Evolutionary conservation across 2,888 invertebrate species (phyloP), one percentile per base, ranked within the genome.

Genomic region (Amblyjoppa proteus): DNA sequence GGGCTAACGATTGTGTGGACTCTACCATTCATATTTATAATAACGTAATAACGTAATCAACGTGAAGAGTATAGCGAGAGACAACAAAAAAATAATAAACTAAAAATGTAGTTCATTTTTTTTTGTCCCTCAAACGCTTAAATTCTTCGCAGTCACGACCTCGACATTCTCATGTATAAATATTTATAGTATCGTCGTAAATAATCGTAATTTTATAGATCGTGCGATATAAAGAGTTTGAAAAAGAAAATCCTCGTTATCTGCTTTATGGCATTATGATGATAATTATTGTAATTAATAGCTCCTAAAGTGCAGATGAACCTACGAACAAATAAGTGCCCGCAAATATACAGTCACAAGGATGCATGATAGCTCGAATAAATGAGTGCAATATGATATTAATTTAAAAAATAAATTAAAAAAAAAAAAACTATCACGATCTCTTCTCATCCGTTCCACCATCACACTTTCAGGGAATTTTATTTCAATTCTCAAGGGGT

Each of bases 181-280:
- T 61, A 61, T 61, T 61, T 61, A 61, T 61, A 61, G 61, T 61
- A 28, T 34, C 61, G 61, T 61, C 61, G 16, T 61, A 61, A 20
- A 20, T 20, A 20, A 20, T 20, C 20, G 20, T 20, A 20, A 20
- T 61, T 61, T 34, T 16, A 31, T 3, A 28, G 3, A 61, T 28
- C 31, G 25, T 16, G 11, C 61, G 31, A 9, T 16, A 3, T 13
- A 16, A 16, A 16, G 28, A 28, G 16, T 61, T 31, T 25, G 5
- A 61, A 61, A 31, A 25, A 6, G 20, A 25, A 58, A 56, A 56
- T 25, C 25, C 58, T 38, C 41, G 58, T 41, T 74, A 41, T 58
- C 16, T 74, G 73, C 25, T 74, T 58, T 58, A 61, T 58, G 73
- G 73, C 56, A 74, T 61, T 74, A 73, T 73, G 41, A 73, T 56